Percentiles rank a stretch among this genome's conserved stretches.
Conservation (phyloP, 2,888 invertebrate species). For the Steromphala cineraria region DNA sequence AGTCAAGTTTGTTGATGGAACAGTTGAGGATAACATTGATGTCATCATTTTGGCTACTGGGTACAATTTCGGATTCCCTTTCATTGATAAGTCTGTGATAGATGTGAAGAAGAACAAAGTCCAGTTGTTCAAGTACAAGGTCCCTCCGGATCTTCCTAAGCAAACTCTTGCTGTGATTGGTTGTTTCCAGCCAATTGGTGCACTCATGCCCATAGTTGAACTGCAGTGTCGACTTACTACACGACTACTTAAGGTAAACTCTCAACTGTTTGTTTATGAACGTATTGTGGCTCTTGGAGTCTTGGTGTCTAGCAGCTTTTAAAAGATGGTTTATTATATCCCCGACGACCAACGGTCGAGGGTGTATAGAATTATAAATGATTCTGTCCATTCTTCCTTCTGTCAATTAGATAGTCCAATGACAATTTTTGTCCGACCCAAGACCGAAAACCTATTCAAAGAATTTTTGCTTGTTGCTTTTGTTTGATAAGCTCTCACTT, state of each 20-base stretch:
- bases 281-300: too few species aligned
- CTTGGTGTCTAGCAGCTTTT: too few species aligned
- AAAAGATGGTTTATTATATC: too few species aligned
- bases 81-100: conserved; percentile 69
- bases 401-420: too few species aligned
- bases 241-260: conserved; percentile 68
- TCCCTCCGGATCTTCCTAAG: conserved; percentile 71
- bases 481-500: too few species aligned
- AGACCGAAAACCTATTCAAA: too few species aligned
- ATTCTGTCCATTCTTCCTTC: too few species aligned
- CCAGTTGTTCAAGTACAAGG: conserved; percentile 75
- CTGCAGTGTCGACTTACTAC: conserved; percentile 76
- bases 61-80: conserved; percentile 76
- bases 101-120: conserved; percentile 67
- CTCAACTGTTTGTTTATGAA: too few species aligned
- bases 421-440: too few species aligned
- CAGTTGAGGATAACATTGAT: conserved; percentile 68
- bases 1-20: conserved; percentile 68
- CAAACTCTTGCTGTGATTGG: conserved; percentile 76
- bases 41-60: conserved; percentile 73
- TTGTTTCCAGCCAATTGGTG: conserved; percentile 75
- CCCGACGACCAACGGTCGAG: too few species aligned
- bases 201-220: conserved; percentile 77
- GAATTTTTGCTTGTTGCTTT: too few species aligned
- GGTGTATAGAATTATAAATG: too few species aligned